Base-by-base conservation (phyloP, 2,113 vertebrate species). In the Calidris pygmaea region DNA sequence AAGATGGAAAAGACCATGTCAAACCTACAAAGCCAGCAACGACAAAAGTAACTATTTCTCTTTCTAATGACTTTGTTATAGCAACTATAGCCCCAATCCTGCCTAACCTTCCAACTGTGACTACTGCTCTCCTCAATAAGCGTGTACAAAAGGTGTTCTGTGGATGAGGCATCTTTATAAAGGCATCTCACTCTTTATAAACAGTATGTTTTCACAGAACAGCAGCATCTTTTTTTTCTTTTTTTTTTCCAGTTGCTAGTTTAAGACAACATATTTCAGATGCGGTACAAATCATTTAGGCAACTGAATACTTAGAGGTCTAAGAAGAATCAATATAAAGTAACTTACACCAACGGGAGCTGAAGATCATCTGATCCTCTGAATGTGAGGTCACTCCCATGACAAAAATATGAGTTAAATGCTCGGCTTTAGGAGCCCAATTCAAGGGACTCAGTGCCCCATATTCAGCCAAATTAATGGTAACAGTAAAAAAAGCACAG, bases 261-360 rank as follows among this genome's bases (percentile, higher is more conserved):
- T 81, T 60, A 81, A 95, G 32, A 74, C 14, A 75, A 87, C 68
- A 7, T 56, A 78, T 39, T 71, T 85, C 62, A 53, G 20, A 48
- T 17, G 22, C 53, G 20, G 26, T 29, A 52, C 0, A 0, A 81
- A 87, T 50, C 0, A 0, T n/a, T 78, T 30, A 43, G 43, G 11
- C 27, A 85, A 67, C 37, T 47, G 60, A 79, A 47, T 53, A 48
- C 29, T 56, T 78, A 67, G 3, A 72, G 34, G 62, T 39, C 65
- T 60, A 58, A 68, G 39, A 75, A 85, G 50, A 91, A 79, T 34
- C 35, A 89, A 26, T 17, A 23, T 34, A 18, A 79, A 72, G 34
- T 79, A 59, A 68, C 19, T 87, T 39, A 75, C 82, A 89, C 7
- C 14, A 76, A 37, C 9, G 17, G 24, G 22, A 89, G 27, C 24